Evolutionary conservation across 2,888 invertebrate genomes (phyloP), one percentile per base, ranked within the genome.

Genomic region (Halocaridina rubra): DNA sequence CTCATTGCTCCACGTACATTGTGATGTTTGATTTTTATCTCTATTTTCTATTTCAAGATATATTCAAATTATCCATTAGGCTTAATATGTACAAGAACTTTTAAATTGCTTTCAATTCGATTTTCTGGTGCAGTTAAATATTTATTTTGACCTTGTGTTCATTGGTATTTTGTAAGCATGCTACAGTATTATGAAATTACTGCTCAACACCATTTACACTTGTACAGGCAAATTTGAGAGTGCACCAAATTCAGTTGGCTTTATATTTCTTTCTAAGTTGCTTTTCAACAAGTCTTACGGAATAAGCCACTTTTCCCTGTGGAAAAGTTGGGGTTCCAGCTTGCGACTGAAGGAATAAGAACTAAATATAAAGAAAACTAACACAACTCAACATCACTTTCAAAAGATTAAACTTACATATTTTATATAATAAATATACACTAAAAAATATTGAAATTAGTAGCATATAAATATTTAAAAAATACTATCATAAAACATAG

Each of bases 271-370:
- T 39, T 57, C 75, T 53, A 61, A 16, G 75, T 53, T 39, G 61
- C 53, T 53, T 53, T 53, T 22, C 22, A 39, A 67, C 71, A 30
- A 84, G 82, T 2, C 82, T 84, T 78, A 84, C 27, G 22, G 82
- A 84, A 84, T 29, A 33, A 19, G 10, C 27, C 46, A 57, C 16
- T 84, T 84, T 72, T 84, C 82, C 29, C 82, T 7, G 24, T 16
- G 59, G 78, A 84, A 72, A 84, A 84, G 82, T 24, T 33, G 72
- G 78, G 64, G 59, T 78, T 84, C 82, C 61, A 61, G 82, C 82
- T 84, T 32, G 72, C 46, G 78, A 57, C 29, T 57, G 13, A 61
- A 72, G 3, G 13, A 61, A 33, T 32, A 77, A 69, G 59, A 59
- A 59, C 22, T 30, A 81, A 53, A 30, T 16, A 29, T 39, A 33